phyloP scores from a whole-genome alignment of 2,888 invertebrate genomes.

The Nomada hirtipes region DNA sequence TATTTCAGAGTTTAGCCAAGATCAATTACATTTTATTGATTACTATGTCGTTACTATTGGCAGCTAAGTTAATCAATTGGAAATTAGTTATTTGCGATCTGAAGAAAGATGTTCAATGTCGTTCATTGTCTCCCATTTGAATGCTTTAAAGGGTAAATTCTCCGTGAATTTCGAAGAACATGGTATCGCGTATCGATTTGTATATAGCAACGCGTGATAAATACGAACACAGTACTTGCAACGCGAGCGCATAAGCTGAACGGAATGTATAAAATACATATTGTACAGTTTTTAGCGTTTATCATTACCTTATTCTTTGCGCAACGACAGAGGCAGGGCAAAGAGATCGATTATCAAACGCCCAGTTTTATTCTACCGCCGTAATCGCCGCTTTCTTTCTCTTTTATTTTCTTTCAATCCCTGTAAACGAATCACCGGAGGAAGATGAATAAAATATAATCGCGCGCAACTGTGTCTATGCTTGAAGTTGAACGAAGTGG shows the following conservation, averaged over 20 bases:
- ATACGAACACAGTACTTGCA: conserved; percentile 22
- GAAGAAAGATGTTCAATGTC: background rate
- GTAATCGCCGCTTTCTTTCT: background rate
- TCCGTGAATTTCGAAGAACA: conserved; percentile 21
- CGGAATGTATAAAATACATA: conserved; percentile 40
- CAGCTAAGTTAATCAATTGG: too few relatives aligned
- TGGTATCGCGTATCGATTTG: conserved; percentile 36
- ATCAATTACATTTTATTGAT: too few relatives aligned
- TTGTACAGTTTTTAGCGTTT: conserved; percentile 46
- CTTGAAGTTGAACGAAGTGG: conserved; percentile 9
- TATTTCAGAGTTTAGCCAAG: too few relatives aligned
- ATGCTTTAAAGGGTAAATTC: conserved; percentile 32
- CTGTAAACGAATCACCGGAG: conserved; percentile 8
- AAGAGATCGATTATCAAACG: background rate
- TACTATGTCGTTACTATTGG: too few relatives aligned
- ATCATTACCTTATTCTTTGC: conserved; percentile 39
- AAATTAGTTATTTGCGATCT: background rate
- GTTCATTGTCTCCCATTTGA: background rate
- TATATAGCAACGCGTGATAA: conserved; percentile 24
- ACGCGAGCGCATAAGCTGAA: conserved; percentile 21
- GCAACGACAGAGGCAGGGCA: background rate
- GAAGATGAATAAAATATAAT: conserved; percentile 25
- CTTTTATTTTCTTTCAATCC: background rate
- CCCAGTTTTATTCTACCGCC: background rate
- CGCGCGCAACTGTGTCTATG: conserved; percentile 22